Evolutionary conservation across 2,888 invertebrate species (phyloP), one percentile per base, ranked within the genome.

Genomic region (Ennomos fuscantarius): DNA sequence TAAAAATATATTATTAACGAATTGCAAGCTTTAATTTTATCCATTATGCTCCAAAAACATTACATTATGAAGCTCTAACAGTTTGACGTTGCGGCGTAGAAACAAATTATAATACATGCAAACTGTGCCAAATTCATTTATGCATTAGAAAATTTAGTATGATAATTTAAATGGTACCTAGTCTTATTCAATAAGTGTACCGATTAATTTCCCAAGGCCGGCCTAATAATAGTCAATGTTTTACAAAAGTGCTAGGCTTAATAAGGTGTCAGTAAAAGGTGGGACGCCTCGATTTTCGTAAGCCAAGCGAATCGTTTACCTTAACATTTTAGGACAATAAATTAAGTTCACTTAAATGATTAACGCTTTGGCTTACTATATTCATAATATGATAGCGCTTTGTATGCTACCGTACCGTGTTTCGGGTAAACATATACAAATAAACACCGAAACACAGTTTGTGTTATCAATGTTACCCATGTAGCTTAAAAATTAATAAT

Each of bases 241-340:
- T 31, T 32, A 9, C 42, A 13, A 24, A 36, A 24, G 39, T 12
- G 35, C 13, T 45, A 35, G 49, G 13, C 10, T 24, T 43, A 36
- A 24, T 35, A 53, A 35, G 15, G 31, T 33, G 34, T 34, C 31
- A 36, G 31, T 32, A 39, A 9, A 52, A 35, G 42, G 55, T 65
- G 67, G 67, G 69, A 60, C 70, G 70, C 72, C 70, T 68, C 69
- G 70, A 70, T 72, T 72, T 72, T 73, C 61, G 58, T 52, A 51
- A 62, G 50, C 62, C 50, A 54, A 47, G 33, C 39, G 40, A 10
- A 46, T 41, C 8, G 9, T 55, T 24, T 24, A 45, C 49, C 45
- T 53, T 55, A 39, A 54, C 3, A 9, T 31, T 11, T 34, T 52
- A 49, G 43, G 56, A 54, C 48, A 56, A 54, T 56, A 59, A 50